phyloP scores from a whole-genome alignment of 2,888 invertebrate genomes.

The Beris morrisii region DNA sequence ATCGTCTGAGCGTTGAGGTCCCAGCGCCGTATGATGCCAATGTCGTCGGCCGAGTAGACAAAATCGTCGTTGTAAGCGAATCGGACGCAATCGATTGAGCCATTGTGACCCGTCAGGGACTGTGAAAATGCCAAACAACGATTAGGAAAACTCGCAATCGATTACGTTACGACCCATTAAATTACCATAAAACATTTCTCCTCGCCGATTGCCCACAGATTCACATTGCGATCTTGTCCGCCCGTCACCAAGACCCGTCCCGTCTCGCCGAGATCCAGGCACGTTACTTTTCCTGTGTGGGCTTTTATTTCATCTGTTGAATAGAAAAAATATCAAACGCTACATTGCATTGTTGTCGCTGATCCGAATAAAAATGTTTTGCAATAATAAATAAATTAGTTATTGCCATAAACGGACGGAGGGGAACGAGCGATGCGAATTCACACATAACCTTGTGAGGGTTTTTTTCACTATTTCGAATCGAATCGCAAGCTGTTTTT shows the following conservation, averaged over 20 bases:
- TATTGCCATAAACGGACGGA: slow-evolving; percentile 17
- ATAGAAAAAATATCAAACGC: slow-evolving; percentile 5
- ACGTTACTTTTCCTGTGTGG: slow-evolving; percentile 54
- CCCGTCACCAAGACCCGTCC: slow-evolving; percentile 63
- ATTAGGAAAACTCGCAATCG: not conserved
- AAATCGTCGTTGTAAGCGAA: slow-evolving; percentile 94
- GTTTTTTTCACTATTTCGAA: not conserved
- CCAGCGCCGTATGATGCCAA: slow-evolving; percentile 94
- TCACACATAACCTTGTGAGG: slow-evolving; percentile 38
- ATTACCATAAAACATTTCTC: slow-evolving; percentile 91
- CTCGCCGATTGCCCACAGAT: slow-evolving; percentile 95
- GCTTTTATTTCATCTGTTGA: slow-evolving; percentile 55
- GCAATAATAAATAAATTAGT: slow-evolving; percentile 12
- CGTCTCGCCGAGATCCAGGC: slow-evolving; percentile 56
- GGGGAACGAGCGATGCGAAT: slow-evolving; percentile 24
- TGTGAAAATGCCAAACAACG: slow-evolving; percentile 48
- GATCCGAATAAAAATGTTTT: slow-evolving; percentile 20
- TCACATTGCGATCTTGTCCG: slow-evolving; percentile 96
- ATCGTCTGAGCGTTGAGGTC: slow-evolving; percentile 77
- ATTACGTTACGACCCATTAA: slow-evolving; percentile 8
- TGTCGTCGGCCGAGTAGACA: slow-evolving; percentile 92
- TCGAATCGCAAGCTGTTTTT: not conserved
- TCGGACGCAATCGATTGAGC: slow-evolving; percentile 91
- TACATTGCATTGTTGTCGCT: slow-evolving; percentile 13
- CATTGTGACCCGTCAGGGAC: slow-evolving; percentile 92